Evolutionary conservation across 2,888 invertebrate species (phyloP).

Genomic region (Hylaea fasciaria): DNA sequence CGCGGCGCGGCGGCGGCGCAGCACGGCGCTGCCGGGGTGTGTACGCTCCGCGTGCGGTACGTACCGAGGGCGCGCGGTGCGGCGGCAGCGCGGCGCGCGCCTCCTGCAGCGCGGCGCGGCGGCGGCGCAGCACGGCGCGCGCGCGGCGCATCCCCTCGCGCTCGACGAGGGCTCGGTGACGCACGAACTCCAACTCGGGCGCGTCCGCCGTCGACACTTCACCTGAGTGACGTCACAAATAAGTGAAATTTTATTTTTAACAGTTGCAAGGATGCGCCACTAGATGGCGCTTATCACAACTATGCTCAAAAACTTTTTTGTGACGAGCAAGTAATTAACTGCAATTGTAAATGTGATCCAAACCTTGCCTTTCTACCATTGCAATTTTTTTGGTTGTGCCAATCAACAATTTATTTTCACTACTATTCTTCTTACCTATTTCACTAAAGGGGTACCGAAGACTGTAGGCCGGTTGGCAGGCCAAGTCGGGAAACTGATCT

Average conservation of each 20-base stretch:
- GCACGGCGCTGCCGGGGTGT: too few relatives aligned
- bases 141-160: slow-evolving; percentile 93
- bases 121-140: slow-evolving; percentile 89
- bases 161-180: slow-evolving; percentile 92
- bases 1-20: too few relatives aligned
- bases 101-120: slow-evolving; percentile 88
- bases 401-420: too few relatives aligned
- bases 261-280: too few relatives aligned
- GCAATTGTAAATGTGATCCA: too few relatives aligned
- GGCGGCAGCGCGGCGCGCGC: slow-evolving; percentile 82
- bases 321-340: too few relatives aligned
- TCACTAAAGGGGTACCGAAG: slow-evolving; percentile 92
- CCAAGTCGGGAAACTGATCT: slow-evolving; percentile 91
- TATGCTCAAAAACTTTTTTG: too few relatives aligned
- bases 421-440: slow-evolving; percentile 73
- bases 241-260: too few relatives aligned
- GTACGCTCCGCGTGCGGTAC: too few relatives aligned
- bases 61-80: slow-evolving; percentile 67
- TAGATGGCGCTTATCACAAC: too few relatives aligned
- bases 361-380: too few relatives aligned
- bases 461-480: slow-evolving; percentile 91
- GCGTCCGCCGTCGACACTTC: slow-evolving; percentile 64
- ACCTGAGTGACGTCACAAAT: slow-evolving; percentile 43
- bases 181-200: slow-evolving; percentile 92
- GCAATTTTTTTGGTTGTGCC: too few relatives aligned